phyloP scores from a whole-genome alignment of 2,113 vertebrate genomes.

The Oriolus oriolus region DNA sequence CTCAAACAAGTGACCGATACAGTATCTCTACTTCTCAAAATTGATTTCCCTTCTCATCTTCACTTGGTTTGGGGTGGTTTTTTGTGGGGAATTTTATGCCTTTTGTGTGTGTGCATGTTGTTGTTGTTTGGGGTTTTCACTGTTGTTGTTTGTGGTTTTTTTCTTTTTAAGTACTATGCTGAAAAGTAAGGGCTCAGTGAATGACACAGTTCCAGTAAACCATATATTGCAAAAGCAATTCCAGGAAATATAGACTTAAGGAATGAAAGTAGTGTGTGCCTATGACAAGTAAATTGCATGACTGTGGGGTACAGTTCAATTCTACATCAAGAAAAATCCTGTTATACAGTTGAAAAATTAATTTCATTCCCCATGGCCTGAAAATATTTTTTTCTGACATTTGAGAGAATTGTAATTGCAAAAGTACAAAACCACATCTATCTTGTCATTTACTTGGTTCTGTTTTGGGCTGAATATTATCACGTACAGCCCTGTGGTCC shows the following conservation, averaged over 20 bases:
- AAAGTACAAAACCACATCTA: neutral
- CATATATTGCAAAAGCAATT: slow-evolving; percentile 1
- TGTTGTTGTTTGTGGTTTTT: neutral
- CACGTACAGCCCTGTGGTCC: rapidly evolving
- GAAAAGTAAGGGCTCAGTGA: neutral
- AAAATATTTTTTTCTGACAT: neutral
- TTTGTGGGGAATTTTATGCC: rapidly evolving
- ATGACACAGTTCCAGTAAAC: neutral
- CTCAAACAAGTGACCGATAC: neutral
- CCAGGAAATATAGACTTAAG: neutral
- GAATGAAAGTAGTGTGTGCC: neutral
- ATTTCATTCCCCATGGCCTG: neutral
- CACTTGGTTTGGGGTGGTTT: neutral
- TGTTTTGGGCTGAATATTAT: neutral
- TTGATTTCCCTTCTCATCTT: neutral
- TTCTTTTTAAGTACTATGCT: neutral
- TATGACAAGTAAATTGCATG: slow-evolving; percentile 19
- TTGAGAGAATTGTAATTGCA: neutral
- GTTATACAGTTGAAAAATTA: neutral
- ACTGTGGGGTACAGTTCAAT: slow-evolving; percentile 8
- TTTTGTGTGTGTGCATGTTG: neutral
- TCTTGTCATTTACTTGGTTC: neutral
- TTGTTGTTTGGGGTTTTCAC: neutral
- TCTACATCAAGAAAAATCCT: neutral
- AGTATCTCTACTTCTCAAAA: neutral